Base-by-base conservation (phyloP, 2,113 vertebrate genomes). In the Vimba vimba region DNA sequence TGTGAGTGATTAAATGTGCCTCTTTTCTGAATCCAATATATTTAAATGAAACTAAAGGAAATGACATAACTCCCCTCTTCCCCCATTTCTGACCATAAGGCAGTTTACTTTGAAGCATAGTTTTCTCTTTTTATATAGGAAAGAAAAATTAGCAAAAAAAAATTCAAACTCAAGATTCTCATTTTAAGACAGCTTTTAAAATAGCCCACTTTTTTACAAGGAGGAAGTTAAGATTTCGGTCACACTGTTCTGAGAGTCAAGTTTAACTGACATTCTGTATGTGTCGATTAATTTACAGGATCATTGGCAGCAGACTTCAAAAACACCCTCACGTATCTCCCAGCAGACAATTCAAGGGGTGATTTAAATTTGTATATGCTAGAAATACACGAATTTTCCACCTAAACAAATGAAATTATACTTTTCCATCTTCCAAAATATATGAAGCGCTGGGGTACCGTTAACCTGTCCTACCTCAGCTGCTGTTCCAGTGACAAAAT, bases 401-500 rank as follows among this genome's bases (percentile, higher is more conserved):
- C 39, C 59, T 47, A 15, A 47, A 47, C 12, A 64, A 81, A 55
- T 10, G 7, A 30, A 30, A 77, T 17, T 0, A 15, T 52, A 9
- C 13, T 45, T 80, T 30, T 19, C 12, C 6, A 66, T 66, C 39
- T 66, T 19, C 2, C 6, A 21, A 27, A 82, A 23, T 1, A 21
- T 52, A 21, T 36, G 71, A 52, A 76, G 33, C 9, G 10, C 25
- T 57, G 52, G 39, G 6, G 11, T 80, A 82, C 43, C 79, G 13
- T 81, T 2, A 66, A 66, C 9, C 79, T 82, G 10, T 76, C 92
- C 91, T 69, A 99, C 98, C 96, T 97, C 94, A 0, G 91, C 47
- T 4, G 90, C 86, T 25, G 94, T 91, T 0, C 86, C 94, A 0
- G 96, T 96, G 91, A 99, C 94, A 0, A 96, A 97, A 92, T 99